Evolutionary conservation across 2,888 invertebrate genomes (phyloP).

Genomic region (Falcaria lacertinaria): DNA sequence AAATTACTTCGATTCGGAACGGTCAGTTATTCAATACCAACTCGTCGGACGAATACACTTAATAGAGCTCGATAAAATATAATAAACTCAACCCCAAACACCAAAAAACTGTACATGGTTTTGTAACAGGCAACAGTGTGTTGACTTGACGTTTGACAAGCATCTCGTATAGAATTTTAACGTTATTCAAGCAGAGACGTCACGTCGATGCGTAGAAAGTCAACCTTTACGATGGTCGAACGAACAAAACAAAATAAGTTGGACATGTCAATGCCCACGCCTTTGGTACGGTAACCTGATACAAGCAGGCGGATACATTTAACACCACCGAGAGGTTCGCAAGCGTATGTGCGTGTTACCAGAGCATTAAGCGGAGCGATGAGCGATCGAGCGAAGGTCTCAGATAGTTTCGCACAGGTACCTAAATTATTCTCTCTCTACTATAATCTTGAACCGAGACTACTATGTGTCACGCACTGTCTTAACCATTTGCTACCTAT

Average conservation of each 20-base stretch:
- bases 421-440: slow-evolving; percentile 35
- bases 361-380: slow-evolving; percentile 50
- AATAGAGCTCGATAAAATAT: background rate
- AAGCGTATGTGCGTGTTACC: slow-evolving; percentile 43
- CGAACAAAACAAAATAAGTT: slow-evolving; percentile 76
- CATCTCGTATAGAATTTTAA: slow-evolving; percentile 53
- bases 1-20: slow-evolving; percentile 2
- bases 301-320: slow-evolving; percentile 74
- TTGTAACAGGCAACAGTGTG: slow-evolving; percentile 19
- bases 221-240: slow-evolving; percentile 69
- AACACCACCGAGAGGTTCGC: slow-evolving; percentile 65
- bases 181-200: slow-evolving; percentile 60
- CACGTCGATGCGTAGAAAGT: slow-evolving; percentile 72
- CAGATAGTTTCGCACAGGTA: slow-evolving; percentile 46
- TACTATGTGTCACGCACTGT: slow-evolving; percentile 62
- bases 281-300: slow-evolving; percentile 75
- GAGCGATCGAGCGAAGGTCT: slow-evolving; percentile 39
- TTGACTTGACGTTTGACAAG: slow-evolving; percentile 58
- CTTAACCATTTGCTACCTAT: slow-evolving; percentile 28
- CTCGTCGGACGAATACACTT: background rate
- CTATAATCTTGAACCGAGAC: slow-evolving; percentile 47
- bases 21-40: slow-evolving; percentile 35
- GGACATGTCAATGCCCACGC: slow-evolving; percentile 79
- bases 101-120: slow-evolving; percentile 26
- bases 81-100: slow-evolving; percentile 14